Evolutionary conservation across 2,797 vertebrate species (phyloP).

Genomic region (Falco naumanni): DNA sequence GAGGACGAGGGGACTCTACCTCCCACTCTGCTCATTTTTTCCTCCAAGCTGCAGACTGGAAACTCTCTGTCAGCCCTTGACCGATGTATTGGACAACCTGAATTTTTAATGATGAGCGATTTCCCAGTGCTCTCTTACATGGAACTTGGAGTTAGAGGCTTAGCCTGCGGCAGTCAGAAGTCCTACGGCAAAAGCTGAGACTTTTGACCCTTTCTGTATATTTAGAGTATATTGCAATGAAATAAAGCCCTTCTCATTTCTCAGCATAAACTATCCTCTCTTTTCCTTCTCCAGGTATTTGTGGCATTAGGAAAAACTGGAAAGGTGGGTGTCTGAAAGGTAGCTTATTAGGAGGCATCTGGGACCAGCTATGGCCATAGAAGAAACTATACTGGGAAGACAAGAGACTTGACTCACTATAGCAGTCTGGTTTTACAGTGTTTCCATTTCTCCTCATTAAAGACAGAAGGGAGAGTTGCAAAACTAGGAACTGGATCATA

Average conservation of each 20-base stretch:
- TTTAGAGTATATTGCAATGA: neutral
- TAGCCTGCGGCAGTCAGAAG: constrained; percentile 4
- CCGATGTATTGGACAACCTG: neutral
- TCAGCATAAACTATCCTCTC: neutral
- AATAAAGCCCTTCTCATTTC: neutral
- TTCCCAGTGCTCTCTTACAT: neutral
- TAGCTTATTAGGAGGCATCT: neutral
- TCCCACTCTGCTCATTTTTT: neutral
- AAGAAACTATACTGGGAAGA: neutral
- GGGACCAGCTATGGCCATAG: neutral
- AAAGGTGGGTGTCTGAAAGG: neutral
- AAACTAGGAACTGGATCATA: neutral
- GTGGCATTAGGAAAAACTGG: neutral
- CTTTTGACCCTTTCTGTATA: constrained; percentile 23
- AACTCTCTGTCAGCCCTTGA: neutral
- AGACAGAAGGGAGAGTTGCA: neutral
- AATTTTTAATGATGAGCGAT: constrained; percentile 42
- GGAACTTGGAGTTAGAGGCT: neutral
- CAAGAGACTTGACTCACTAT: neutral
- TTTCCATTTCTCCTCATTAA: neutral
- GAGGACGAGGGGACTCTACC: neutral
- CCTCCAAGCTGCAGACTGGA: neutral
- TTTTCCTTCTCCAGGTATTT: neutral
- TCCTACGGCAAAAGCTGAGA: constrained; percentile 41
- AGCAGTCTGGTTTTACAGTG: neutral